Evolutionary conservation across 2,888 invertebrate genomes (phyloP), one percentile per base, ranked within the genome.

Genomic region (Barypeithes pellucidus): DNA sequence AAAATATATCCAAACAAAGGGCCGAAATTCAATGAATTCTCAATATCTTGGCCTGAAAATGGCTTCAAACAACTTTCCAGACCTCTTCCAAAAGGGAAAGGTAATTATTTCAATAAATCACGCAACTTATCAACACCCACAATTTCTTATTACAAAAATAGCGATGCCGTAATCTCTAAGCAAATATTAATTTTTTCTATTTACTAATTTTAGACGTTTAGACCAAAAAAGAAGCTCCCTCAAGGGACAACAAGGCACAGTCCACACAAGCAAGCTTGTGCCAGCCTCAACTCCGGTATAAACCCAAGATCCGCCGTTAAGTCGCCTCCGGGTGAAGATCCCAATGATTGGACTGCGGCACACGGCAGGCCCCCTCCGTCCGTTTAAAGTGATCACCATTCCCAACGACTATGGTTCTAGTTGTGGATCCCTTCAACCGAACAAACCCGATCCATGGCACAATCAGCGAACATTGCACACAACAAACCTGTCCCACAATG

Each of bases 401-500:
- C 8, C 14, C 14, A 14, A 29, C 29, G n/a, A 7, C 22, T 22
- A 5, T 3, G 8, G 36, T 65, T 89, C 66, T 86, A 95, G 95
- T 96, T 79, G 96, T 97, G 36, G 96, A 97, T 84, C 97, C 97
- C 85, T 97, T 97, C 87, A 97, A 97, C 85, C 90, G 97, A 81
- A 95, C 97, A 79, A 97, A 97, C 87, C 87, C 97, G 54, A 94
- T 97, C 79, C 97, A 97, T 86, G 96, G 96, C 8, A 96, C 95
- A 0, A 92, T 96, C 36, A 93, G 92, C 7, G 95, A 95, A 82
- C 94, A 91, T 82, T 97, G 97, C 84, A 94, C 93, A 43, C 92
- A 91, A 76, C 89, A 91, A 73, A 90, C 93, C 0, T 97, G 96
- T 83, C 95, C 96, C 0, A 94, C 94, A 0, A 97, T 97, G 96